These are phyloP conservation scores for Rhinopomastus cyanomelas DNA, from an alignment of 2,113 vertebrate species.

Conservation along the genomic window DNA sequence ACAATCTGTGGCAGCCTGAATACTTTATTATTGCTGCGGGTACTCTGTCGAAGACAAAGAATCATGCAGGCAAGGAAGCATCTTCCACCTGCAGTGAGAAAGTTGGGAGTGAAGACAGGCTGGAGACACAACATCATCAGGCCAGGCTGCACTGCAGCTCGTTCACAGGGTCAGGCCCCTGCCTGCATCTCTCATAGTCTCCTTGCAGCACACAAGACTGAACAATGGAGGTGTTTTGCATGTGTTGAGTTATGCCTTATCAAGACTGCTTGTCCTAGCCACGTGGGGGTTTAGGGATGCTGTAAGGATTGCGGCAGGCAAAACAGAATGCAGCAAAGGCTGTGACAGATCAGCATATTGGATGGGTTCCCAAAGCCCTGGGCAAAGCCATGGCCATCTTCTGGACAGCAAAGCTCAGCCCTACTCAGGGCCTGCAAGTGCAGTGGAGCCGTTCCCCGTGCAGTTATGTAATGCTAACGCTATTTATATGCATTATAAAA, in stretches of 20 bases:
- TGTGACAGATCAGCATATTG: neutral
- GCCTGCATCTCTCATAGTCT: neutral
- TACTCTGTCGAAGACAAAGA: neutral
- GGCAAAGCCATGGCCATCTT: neutral
- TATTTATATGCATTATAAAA: conserved; percentile 10
- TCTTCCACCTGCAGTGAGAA: neutral
- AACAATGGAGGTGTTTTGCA: neutral
- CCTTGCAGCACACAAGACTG: neutral
- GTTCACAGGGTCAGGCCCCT: neutral
- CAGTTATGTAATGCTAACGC: neutral
- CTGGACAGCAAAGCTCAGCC: neutral
- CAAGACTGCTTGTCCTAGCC: neutral
- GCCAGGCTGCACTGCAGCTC: neutral
- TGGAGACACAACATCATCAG: neutral
- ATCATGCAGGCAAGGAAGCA: neutral
- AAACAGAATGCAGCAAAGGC: neutral
- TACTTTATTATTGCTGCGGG: neutral
- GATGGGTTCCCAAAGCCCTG: accelerated
- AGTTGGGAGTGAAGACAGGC: neutral
- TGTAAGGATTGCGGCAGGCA: neutral
- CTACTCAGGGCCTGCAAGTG: accelerated
- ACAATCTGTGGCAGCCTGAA: neutral
- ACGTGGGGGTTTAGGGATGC: accelerated
- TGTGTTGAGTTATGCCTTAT: neutral
- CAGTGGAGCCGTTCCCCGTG: neutral